A percentile compares a stretch with the other conserved stretches of the same genome.
Evolutionary conservation across 2,113 vertebrate genomes (phyloP).

Genomic region (Petroica traversi): DNA sequence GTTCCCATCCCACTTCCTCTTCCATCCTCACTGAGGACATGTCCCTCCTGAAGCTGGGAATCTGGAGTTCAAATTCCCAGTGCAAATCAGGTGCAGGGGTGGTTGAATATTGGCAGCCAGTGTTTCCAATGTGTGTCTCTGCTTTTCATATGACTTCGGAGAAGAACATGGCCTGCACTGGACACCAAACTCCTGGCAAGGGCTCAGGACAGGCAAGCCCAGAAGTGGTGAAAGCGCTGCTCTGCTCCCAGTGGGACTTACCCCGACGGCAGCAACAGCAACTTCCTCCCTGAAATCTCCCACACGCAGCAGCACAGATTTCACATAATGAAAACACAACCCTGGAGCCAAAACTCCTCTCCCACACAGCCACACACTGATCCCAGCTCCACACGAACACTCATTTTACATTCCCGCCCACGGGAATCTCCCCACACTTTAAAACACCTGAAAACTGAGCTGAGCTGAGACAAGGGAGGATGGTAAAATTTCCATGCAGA

Average conservation of each 20-base stretch:
- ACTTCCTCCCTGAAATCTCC: not conserved
- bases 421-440: not conserved
- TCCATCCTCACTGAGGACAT: rapidly evolving
- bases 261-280: not conserved
- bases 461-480: not conserved
- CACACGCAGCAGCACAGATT: not conserved
- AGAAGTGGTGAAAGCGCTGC: not conserved
- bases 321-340: not conserved
- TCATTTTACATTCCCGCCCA: not conserved
- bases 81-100: not conserved
- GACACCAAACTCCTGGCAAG: not conserved
- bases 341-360: conserved; percentile 9
- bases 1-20: not conserved
- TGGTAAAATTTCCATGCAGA: not conserved
- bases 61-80: not conserved
- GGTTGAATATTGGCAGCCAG: not conserved
- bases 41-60: rapidly evolving
- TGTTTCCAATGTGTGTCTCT: rapidly evolving
- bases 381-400: not conserved
- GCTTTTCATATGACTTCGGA: not conserved
- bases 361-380: not conserved
- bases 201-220: not conserved
- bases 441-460: not conserved
- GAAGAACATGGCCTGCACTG: not conserved
- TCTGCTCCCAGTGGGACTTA: not conserved